phyloP scores from a whole-genome alignment of 2,888 invertebrate species.

The Carcina quercana region DNA sequence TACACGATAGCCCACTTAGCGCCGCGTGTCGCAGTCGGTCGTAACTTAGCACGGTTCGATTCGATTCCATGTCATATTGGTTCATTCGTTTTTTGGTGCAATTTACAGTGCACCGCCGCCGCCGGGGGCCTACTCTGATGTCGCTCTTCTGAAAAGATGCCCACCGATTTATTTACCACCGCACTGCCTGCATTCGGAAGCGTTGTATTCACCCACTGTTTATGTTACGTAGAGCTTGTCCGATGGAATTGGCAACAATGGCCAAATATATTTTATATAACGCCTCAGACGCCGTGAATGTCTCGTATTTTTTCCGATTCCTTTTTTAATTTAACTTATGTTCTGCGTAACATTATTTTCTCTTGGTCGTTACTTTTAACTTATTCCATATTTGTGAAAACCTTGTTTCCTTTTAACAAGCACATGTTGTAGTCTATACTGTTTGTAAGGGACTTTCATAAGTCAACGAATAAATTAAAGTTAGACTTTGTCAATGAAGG shows the following conservation, averaged over 20 bases:
- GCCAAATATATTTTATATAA: conserved; percentile 58
- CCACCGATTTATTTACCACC: conserved; percentile 51
- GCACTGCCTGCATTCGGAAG: conserved; percentile 55
- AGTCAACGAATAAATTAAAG: too few species aligned
- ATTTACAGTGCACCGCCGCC: conserved; percentile 58
- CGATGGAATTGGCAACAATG: conserved; percentile 57
- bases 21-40: conserved; percentile 52
- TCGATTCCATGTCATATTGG: conserved; percentile 61
- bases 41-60: conserved; percentile 63
- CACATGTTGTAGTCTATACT: too few species aligned
- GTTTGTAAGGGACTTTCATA: too few species aligned
- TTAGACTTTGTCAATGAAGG: too few species aligned
- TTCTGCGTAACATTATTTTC: too few species aligned
- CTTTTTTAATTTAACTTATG: too few species aligned
- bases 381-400: too few species aligned
- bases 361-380: too few species aligned
- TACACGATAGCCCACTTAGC: conserved; percentile 72
- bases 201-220: conserved; percentile 60
- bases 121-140: conserved; percentile 45
- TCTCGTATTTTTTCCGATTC: conserved; percentile 54
- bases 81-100: conserved; percentile 60
- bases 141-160: conserved; percentile 49
- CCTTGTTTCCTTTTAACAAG: too few species aligned
- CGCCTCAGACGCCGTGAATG: conserved; percentile 47
- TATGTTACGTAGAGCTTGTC: conserved; percentile 49